Evolutionary conservation across 2,113 vertebrate species (phyloP).

Genomic region (Gila orcuttii): DNA sequence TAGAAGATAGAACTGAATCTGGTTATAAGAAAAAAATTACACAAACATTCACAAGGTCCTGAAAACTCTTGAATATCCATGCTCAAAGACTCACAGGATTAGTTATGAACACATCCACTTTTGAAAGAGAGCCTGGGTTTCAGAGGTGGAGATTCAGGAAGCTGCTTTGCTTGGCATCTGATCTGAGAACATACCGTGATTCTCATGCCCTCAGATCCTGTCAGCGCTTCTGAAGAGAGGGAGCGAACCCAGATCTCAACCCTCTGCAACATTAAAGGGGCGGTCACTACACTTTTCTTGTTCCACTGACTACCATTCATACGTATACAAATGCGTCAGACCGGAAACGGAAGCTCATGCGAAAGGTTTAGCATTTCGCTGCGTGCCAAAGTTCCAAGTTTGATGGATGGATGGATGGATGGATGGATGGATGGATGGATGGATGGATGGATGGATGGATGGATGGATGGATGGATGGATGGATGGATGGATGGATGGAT

Average conservation of each 20-base stretch:
- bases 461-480: too few species aligned
- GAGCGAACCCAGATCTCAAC: conserved; percentile 26
- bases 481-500: too few species aligned
- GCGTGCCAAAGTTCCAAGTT: too few species aligned
- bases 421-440: too few species aligned
- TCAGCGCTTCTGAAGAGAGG: conserved; percentile 65
- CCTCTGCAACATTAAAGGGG: not conserved
- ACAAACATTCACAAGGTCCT: not conserved
- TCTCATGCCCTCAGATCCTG: conserved; percentile 60
- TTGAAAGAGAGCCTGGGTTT: not conserved
- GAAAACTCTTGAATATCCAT: not conserved
- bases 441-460: too few species aligned
- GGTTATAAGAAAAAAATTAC: not conserved
- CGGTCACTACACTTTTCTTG: too few species aligned
- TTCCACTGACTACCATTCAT: too few species aligned
- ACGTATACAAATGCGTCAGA: too few species aligned
- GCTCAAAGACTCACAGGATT: not conserved
- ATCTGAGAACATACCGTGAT: conserved; percentile 63
- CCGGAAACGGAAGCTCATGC: too few species aligned
- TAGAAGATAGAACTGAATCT: not conserved
- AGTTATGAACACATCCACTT: not conserved
- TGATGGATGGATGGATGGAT: too few species aligned
- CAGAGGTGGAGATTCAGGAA: conserved; percentile 63
- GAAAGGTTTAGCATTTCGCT: too few species aligned
- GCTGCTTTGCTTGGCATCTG: conserved; percentile 74